Base-by-base conservation (phyloP, 2,113 vertebrate species). In the Pelmatolapia mariae region DNA sequence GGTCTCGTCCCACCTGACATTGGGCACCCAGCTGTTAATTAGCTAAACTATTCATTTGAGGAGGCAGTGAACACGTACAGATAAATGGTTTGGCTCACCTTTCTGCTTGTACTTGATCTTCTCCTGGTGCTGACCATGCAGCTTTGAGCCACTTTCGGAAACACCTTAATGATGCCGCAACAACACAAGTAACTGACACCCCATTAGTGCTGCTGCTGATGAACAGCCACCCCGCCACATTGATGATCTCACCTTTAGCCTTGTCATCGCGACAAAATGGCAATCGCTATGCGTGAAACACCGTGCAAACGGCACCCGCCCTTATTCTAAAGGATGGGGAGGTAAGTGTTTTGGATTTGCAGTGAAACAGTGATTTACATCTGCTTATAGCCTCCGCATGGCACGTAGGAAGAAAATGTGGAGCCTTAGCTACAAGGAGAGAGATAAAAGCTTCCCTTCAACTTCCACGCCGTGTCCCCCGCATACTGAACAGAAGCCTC, bases 381-480 rank as follows among this genome's bases (percentile, higher is more conserved):
- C 24, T 86, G 73, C 63, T 86, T 89, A 92, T 86, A 92, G 80
- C 68, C 71, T 85, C 52, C 87, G 87, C 73, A 47, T 40, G 59
- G 90, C 78, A 86, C 83, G 76, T 82, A 78, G 82, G 83, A 91
- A 93, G 81, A 84, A 89, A 92, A 85, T 53, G 86, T 85, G 61
- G 83, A 43, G 76, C 80, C 84, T 93, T 47, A 22, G 84, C 85
- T 86, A 83, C 86, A 86, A 63, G 61, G 63, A 81, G 57, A 36
- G 19, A 93, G 92, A 94, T 94, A 93, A 94, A 95, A 93, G 93
- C 91, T 56, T 89, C 53, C 61, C 81, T 85, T 87, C 54, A 61
- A 63, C 79, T 71, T 83, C 87, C 43, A 15, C 9, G 53, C 82
- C 45, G 63, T 84, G 82, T 87, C 85, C 66, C n/a, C 82, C 6